A percentile compares a stretch with the other conserved stretches of the same genome.
Evolutionary conservation across 1,140 invertebrate genomes (phyloP).

Genomic region (Condylostylus longicornis): DNA sequence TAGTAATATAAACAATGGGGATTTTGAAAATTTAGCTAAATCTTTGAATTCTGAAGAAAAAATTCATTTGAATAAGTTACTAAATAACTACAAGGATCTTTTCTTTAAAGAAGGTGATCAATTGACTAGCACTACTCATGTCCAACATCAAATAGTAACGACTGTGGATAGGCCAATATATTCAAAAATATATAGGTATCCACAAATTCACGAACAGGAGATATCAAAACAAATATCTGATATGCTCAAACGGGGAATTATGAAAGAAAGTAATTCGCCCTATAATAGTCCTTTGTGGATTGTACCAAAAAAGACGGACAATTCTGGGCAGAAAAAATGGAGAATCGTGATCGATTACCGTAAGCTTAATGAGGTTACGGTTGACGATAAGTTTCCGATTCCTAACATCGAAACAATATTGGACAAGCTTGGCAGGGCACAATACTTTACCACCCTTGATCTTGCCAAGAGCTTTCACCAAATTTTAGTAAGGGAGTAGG

Average conservation of each 20-base stretch:
- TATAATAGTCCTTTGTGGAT: slow-evolving; percentile 7
- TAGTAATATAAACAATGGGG: background rate
- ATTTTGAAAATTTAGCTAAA: background rate
- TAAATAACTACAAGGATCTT: background rate
- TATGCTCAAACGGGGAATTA: slow-evolving; percentile 12
- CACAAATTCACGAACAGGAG: slow-evolving; percentile 20
- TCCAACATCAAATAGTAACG: background rate
- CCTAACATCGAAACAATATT: slow-evolving; percentile 4
- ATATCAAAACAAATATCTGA: slow-evolving; percentile 18
- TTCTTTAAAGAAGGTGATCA: background rate
- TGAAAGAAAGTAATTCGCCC: slow-evolving; percentile 1
- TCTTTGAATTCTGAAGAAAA: background rate
- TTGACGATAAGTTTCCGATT: background rate
- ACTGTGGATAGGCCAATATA: slow-evolving; percentile 6
- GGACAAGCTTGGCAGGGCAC: background rate
- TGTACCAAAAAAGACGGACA: slow-evolving; percentile 9
- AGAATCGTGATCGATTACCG: slow-evolving; percentile 25
- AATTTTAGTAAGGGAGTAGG: background rate
- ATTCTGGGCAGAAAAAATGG: slow-evolving; percentile 8
- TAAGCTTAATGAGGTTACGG: slow-evolving; percentile 10
- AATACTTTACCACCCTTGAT: slow-evolving; percentile 5
- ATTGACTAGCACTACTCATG: background rate
- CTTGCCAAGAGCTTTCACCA: slow-evolving; percentile 30
- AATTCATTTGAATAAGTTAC: background rate
- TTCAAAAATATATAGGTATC: slow-evolving; percentile 20